Evolutionary conservation across 2,113 vertebrate genomes (phyloP).

Genomic region (Vulpes lagopus): DNA sequence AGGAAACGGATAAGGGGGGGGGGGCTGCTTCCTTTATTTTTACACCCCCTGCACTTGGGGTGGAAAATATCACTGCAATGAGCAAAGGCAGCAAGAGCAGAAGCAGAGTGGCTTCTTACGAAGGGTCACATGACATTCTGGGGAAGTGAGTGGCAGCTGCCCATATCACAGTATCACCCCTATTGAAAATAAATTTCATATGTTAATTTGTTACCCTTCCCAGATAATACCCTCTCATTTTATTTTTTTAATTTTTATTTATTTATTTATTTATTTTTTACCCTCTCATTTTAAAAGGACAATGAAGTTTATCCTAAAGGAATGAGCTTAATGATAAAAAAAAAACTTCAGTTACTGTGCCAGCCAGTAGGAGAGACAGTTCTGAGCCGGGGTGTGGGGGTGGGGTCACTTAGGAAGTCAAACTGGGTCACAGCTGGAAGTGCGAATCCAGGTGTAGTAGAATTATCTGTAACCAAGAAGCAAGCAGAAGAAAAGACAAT

Average conservation of each 20-base stretch:
- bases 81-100: not conserved
- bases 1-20: not conserved
- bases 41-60: not conserved
- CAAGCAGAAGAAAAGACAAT: not conserved
- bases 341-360: not conserved
- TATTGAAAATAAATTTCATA: not conserved
- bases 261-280: not conserved
- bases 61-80: not conserved
- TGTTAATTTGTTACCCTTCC: not conserved
- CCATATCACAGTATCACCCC: not conserved
- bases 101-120: not conserved
- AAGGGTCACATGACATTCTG: not conserved
- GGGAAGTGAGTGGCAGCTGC: fast-evolving
- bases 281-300: not conserved
- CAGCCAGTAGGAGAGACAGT: not conserved
- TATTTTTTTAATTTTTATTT: not conserved
- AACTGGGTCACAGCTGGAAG: not conserved
- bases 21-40: not conserved
- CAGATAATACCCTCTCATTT: not conserved
- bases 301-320: not conserved
- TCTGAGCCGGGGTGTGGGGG: not conserved
- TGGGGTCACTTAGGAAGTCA: not conserved
- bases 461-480: not conserved
- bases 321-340: not conserved
- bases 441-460: not conserved